phyloP scores from a whole-genome alignment of 2,888 invertebrate species.

The Rhamphomyia laevipes region DNA sequence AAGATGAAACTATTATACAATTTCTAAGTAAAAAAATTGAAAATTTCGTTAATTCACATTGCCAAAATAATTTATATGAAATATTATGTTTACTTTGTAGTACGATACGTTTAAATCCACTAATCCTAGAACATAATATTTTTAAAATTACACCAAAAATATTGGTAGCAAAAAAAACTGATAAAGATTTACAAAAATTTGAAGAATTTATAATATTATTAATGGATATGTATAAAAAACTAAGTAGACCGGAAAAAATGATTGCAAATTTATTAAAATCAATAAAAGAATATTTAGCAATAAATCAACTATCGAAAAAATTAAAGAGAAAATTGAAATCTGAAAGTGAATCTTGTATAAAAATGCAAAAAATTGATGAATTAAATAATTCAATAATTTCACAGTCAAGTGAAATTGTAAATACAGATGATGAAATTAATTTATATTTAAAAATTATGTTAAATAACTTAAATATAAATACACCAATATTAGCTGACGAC shows the following conservation, averaged over 20 bases:
- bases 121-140: slow-evolving; percentile 28
- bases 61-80: slow-evolving; percentile 18
- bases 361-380: slow-evolving; percentile 2
- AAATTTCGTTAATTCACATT: slow-evolving; percentile 11
- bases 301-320: slow-evolving; percentile 14
- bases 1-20: slow-evolving; percentile 4
- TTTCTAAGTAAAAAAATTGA: slow-evolving; percentile 18
- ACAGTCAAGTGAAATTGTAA: background rate
- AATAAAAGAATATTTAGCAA: slow-evolving; percentile 23
- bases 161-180: slow-evolving; percentile 22
- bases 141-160: slow-evolving; percentile 26
- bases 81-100: slow-evolving; percentile 27
- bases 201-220: slow-evolving; percentile 27
- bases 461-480: slow-evolving; percentile 18
- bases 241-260: slow-evolving; percentile 31
- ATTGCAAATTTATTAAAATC: slow-evolving; percentile 27
- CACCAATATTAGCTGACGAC: background rate
- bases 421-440: background rate
- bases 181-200: slow-evolving; percentile 20
- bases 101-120: slow-evolving; percentile 28
- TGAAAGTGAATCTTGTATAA: slow-evolving; percentile 3
- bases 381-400: slow-evolving; percentile 3
- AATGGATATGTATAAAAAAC: slow-evolving; percentile 31
- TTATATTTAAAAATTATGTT: slow-evolving; percentile 19
- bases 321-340: slow-evolving; percentile 15